phyloP scores from a whole-genome alignment of 2,113 vertebrate species.

The Nyctereutes procyonoides region DNA sequence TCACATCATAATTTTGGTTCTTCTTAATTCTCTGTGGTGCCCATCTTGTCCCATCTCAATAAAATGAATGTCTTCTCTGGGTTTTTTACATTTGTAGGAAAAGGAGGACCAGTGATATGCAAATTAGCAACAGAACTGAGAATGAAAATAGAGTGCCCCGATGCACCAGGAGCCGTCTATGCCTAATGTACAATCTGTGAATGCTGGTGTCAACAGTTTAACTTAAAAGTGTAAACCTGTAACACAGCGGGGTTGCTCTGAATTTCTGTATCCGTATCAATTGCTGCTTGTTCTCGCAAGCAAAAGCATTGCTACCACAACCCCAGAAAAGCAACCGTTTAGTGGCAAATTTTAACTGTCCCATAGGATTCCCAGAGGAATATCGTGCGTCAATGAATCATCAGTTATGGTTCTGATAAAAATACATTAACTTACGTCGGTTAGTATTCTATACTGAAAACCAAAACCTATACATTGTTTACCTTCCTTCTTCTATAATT shows the following conservation, averaged over 20 bases:
- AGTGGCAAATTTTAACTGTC: background rate
- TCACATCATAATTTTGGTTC: background rate
- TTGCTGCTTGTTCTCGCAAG: background rate
- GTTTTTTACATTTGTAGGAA: constrained; percentile 33
- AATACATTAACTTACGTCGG: background rate
- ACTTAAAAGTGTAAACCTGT: background rate
- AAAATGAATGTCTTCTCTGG: background rate
- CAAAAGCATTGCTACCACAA: background rate
- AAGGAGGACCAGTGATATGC: background rate
- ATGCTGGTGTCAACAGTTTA: background rate
- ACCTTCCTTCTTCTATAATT: background rate
- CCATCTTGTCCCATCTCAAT: background rate
- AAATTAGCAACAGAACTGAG: background rate
- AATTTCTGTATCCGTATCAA: background rate
- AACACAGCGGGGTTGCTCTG: background rate
- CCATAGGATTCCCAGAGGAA: background rate
- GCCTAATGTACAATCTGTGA: background rate
- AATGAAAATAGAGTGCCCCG: background rate
- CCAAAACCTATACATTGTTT: background rate
- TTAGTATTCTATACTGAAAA: background rate
- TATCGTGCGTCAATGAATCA: background rate
- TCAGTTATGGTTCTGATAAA: background rate
- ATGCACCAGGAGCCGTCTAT: too few species aligned
- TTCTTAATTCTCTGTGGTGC: background rate
- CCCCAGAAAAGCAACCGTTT: background rate